Evolutionary conservation across 2,113 vertebrate genomes (phyloP).

Genomic region (Malurus cyaneus): DNA sequence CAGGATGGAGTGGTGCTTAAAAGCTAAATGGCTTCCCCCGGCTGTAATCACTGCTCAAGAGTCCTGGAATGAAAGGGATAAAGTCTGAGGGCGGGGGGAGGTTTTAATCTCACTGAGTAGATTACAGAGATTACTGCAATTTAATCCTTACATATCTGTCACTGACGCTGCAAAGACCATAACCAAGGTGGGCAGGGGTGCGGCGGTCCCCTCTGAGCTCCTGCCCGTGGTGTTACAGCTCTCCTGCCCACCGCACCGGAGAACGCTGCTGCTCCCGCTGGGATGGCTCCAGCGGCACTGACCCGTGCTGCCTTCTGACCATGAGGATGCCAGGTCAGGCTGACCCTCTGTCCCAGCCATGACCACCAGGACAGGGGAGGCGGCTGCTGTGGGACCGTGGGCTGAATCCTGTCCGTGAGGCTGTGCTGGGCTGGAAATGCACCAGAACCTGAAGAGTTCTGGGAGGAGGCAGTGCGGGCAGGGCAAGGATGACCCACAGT

Average conservation of each 20-base stretch:
- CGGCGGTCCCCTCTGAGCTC: rapidly evolving
- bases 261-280: rapidly evolving
- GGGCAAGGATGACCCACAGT: neutral
- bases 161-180: conserved; percentile 71
- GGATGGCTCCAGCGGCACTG: rapidly evolving
- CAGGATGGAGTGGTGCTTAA: conserved; percentile 26
- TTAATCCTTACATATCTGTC: conserved; percentile 71
- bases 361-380: neutral
- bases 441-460: neutral
- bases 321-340: rapidly evolving
- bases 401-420: rapidly evolving
- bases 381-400: rapidly evolving
- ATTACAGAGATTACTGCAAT: conserved; percentile 69
- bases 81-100: neutral
- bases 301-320: rapidly evolving
- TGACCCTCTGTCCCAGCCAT: rapidly evolving
- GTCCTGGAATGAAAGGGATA: conserved; percentile 64
- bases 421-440: neutral
- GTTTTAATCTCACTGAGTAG: conserved; percentile 72
- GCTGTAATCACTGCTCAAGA: conserved; percentile 67
- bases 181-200: neutral
- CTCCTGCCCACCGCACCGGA: rapidly evolving
- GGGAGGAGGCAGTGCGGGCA: neutral
- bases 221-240: neutral
- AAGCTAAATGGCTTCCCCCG: conserved; percentile 46